Evolutionary conservation across 2,888 invertebrate species (phyloP).

Genomic region (Timandra comae): DNA sequence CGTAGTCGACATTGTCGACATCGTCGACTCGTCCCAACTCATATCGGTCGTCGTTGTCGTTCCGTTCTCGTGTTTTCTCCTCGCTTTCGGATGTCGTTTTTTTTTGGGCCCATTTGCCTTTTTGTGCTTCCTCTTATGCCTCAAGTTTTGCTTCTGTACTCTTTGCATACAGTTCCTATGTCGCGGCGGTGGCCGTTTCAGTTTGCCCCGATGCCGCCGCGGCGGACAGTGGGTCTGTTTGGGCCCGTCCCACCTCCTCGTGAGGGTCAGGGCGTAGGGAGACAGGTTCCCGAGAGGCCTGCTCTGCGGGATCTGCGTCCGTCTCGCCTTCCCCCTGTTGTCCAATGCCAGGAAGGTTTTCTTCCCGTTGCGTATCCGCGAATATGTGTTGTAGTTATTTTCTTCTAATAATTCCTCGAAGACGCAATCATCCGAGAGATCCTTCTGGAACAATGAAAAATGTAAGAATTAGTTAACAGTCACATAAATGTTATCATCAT

Average conservation of each 20-base stretch:
- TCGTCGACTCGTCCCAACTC: constrained; percentile 71
- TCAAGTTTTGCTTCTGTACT: constrained; percentile 61
- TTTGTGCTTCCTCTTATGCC: constrained; percentile 70
- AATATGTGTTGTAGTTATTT: constrained; percentile 91
- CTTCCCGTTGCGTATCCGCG: constrained; percentile 79
- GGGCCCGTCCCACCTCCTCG: constrained; percentile 52
- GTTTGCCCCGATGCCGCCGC: constrained; percentile 60
- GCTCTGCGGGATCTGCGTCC: constrained; percentile 82
- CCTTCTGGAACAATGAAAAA: constrained; percentile 84
- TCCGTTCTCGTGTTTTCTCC: constrained; percentile 67
- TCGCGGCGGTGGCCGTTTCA: constrained; percentile 60
- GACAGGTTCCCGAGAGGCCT: constrained; percentile 84
- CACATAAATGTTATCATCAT: too few relatives aligned
- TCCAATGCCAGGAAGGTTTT: constrained; percentile 88
- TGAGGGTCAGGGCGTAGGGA: constrained; percentile 82
- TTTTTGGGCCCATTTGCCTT: constrained; percentile 67
- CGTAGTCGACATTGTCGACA: constrained; percentile 72
- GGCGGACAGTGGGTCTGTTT: constrained; percentile 54
- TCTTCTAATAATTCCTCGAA: constrained; percentile 91
- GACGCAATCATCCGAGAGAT: constrained; percentile 89
- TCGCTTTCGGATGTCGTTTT: constrained; percentile 74
- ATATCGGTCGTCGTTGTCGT: constrained; percentile 68
- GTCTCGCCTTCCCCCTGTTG: constrained; percentile 82
- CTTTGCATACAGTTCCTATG: constrained; percentile 68
- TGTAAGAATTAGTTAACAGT: constrained; percentile 30